A percentile compares a stretch with the other conserved stretches of the same genome.
Evolutionary conservation across 1,140 invertebrate genomes (phyloP).

Genomic region (Oscheius sp.): DNA sequence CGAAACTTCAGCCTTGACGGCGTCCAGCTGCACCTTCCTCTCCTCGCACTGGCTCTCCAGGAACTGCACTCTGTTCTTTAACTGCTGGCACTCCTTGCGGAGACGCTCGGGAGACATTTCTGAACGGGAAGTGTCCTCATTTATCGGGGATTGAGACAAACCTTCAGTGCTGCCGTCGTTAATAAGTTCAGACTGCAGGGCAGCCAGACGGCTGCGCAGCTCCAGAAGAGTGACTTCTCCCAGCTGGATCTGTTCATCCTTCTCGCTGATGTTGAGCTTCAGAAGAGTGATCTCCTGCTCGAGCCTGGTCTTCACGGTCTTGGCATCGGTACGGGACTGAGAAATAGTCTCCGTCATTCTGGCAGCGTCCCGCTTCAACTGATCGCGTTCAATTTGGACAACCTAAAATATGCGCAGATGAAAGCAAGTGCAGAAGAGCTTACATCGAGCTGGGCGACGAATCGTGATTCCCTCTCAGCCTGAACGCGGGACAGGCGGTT

Average conservation of each 20-base stretch:
- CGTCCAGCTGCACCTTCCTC: neutral
- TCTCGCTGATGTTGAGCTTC: neutral
- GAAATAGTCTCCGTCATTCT: neutral
- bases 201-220: neutral
- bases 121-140: neutral
- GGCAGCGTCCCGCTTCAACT: neutral
- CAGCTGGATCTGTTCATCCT: neutral
- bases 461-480: neutral
- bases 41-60: slow-evolving; percentile 13
- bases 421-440: neutral
- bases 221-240: slow-evolving; percentile 8
- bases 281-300: slow-evolving; percentile 6
- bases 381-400: slow-evolving; percentile 17
- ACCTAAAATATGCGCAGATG: neutral
- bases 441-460: slow-evolving; percentile 10
- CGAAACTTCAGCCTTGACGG: neutral
- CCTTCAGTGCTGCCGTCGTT: too few relatives aligned
- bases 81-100: slow-evolving; percentile 6
- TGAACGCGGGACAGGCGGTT: neutral
- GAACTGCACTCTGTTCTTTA: slow-evolving; percentile 13
- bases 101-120: slow-evolving; percentile 25
- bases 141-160: neutral
- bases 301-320: neutral
- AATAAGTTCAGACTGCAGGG: too few relatives aligned
- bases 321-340: slow-evolving; percentile 6